Base-by-base conservation (phyloP, 2,797 vertebrate species). In the Delichon dasypus region DNA sequence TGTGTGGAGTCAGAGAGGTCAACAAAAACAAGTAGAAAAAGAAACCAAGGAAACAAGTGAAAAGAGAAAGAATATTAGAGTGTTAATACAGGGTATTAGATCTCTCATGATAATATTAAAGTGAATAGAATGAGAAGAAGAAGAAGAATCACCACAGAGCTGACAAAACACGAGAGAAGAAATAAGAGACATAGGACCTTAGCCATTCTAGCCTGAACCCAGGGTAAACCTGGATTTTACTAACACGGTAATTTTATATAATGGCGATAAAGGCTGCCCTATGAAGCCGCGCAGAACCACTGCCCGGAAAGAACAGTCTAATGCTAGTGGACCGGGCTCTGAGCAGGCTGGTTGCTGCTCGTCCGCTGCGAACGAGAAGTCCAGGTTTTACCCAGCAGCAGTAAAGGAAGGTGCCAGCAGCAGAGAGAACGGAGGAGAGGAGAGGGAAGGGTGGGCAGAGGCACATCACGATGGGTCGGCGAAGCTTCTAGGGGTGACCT, bases 1-100 rank as follows among this genome's bases (percentile, higher is more conserved):
- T 22, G 40, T 51, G 73, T 64, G 55, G 88, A 93, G 89, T 84
- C 89, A 89, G 66, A 32, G 55, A 86, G 89, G 79, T 95, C 85
- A 94, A 79, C 60, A 86, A 93, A 95, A 95, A 93, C 76, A 91
- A 93, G 55, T 32, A 80, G 53, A 64, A 93, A 91, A 85, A 84
- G 61, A 80, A 92, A 88, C 44, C 26, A 55, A 60, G 48, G 38
- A 84, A 94, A 89, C 91, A 94, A 97, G 85, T 91, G 85, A 92
- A 70, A 89, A 80, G 48, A 73, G 30, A 81, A 74, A 42, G n/a
- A 93, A 40, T 78, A 88, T 45, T 40, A 21, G 32, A 57, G 10
- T 27, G 42, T 76, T 79, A 57, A 81, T 72, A 36, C 23, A 44
- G n/a, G 57, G 36, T 48, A 51, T 68, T 55, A 79, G n/a, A 22